phyloP scores from a whole-genome alignment of 2,797 vertebrate species.

The Enteromius trimaculatus region DNA sequence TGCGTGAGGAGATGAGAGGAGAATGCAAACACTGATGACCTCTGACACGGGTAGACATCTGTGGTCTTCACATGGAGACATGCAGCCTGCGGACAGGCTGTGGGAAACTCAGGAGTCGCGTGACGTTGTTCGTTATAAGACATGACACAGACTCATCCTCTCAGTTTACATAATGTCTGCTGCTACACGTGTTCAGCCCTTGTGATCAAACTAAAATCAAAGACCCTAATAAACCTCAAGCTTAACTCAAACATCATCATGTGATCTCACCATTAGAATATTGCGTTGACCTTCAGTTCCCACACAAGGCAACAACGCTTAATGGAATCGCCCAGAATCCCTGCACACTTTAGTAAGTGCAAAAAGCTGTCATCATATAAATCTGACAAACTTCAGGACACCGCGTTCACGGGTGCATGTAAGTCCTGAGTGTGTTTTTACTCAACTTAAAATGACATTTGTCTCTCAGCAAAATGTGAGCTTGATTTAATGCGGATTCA shows the following conservation, averaged over 20 bases:
- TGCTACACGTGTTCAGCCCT: slow-evolving; percentile 12
- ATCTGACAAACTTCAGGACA: slow-evolving; percentile 69
- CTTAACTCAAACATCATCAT: slow-evolving; percentile 29
- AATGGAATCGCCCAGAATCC: slow-evolving; percentile 53
- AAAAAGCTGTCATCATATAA: slow-evolving; percentile 73
- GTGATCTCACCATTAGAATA: slow-evolving; percentile 29
- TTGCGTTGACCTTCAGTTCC: slow-evolving; percentile 20
- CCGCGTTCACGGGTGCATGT: slow-evolving; percentile 51
- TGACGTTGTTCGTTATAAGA: slow-evolving; percentile 18
- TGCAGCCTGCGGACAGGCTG: slow-evolving; percentile 57
- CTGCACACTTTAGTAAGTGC: slow-evolving; percentile 55
- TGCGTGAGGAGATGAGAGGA: slow-evolving; percentile 67
- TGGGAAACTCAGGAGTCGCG: slow-evolving; percentile 35
- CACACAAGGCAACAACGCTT: slow-evolving; percentile 43
- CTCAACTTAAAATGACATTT: slow-evolving; percentile 70
- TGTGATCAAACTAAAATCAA: slow-evolving; percentile 24
- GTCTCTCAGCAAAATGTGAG: slow-evolving; percentile 68
- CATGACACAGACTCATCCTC: slow-evolving; percentile 23
- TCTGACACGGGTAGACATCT: slow-evolving; percentile 71
- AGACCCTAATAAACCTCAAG: neutral
- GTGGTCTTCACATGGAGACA: slow-evolving; percentile 64
- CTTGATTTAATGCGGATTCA: slow-evolving; percentile 59
- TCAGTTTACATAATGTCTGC: slow-evolving; percentile 29
- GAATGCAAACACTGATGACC: slow-evolving; percentile 76
- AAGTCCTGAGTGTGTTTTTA: slow-evolving; percentile 60